A percentile compares a stretch with the other conserved stretches of the same genome.
Evolutionary conservation across 2,888 invertebrate species (phyloP).

Genomic region (Ecliptopera silaceata): DNA sequence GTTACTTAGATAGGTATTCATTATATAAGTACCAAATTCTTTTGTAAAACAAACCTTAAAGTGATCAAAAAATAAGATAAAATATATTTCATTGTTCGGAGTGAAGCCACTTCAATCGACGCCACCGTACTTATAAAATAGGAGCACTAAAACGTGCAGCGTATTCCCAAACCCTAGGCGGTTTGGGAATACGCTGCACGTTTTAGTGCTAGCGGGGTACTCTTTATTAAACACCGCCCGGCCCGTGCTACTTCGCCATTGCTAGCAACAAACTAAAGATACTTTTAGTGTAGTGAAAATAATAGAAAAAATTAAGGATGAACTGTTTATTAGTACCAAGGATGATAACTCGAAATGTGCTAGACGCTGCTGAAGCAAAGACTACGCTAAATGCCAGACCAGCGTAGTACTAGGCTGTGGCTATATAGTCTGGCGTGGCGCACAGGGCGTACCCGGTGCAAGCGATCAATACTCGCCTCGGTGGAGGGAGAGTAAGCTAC

Average conservation of each 20-base stretch:
- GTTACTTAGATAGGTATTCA: neutral
- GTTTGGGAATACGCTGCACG: conserved; percentile 5
- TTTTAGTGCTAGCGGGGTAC: conserved; percentile 6
- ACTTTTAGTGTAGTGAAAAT: neutral
- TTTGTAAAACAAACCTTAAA: neutral
- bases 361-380: neutral
- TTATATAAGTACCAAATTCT: neutral
- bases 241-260: no score
- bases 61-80: neutral
- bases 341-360: neutral
- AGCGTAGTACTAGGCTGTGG: neutral
- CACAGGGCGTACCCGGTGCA: conserved; percentile 33
- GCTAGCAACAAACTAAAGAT: neutral
- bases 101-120: conserved; percentile 1
- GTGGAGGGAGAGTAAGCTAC: conserved; percentile 20
- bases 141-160: conserved; percentile 4
- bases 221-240: neutral
- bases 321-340: neutral
- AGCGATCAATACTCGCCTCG: conserved; percentile 36
- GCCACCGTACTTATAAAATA: neutral
- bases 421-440: conserved; percentile 21
- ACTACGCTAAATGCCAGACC: neutral
- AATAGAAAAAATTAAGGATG: neutral
- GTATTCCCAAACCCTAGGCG: neutral
- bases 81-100: neutral